phyloP scores from a whole-genome alignment of 2,888 invertebrate species.

The Mechanitis messenoides region DNA sequence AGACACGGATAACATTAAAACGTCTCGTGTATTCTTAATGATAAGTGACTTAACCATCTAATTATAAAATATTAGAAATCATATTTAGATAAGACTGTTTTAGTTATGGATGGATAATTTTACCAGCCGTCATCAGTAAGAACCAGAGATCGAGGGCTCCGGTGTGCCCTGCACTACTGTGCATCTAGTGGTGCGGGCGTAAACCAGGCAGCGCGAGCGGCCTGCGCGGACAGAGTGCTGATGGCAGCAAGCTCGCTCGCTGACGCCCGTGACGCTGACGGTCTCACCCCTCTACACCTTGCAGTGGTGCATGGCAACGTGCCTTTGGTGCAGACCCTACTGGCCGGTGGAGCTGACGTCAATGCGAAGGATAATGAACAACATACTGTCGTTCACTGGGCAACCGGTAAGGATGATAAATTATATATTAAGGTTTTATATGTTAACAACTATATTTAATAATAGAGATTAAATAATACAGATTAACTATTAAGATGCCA shows the following conservation, averaged over 20 bases:
- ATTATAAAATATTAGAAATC: no score
- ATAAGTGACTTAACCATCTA: no score
- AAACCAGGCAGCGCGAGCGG: constrained; percentile 83
- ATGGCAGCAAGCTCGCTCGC: constrained; percentile 91
- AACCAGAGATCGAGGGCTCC: constrained; percentile 87
- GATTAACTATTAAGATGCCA: no score
- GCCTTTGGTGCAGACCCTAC: constrained; percentile 88
- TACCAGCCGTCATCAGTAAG: constrained; percentile 70
- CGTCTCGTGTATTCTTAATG: no score
- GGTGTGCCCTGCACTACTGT: constrained; percentile 96
- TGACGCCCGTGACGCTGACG: constrained; percentile 92
- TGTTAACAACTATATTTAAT: no score
- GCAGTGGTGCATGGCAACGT: constrained; percentile 96
- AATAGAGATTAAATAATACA: no score
- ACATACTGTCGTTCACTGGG: constrained; percentile 98
- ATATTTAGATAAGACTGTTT: no score
- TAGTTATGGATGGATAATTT: not conserved
- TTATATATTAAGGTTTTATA: not conserved
- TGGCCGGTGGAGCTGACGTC: constrained; percentile 92
- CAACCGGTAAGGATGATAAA: constrained; percentile 86
- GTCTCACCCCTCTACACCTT: constrained; percentile 95
- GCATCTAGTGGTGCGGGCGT: constrained; percentile 86
- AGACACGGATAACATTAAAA: no score
- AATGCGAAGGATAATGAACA: constrained; percentile 94
- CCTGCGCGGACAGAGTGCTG: constrained; percentile 91